phyloP scores from a whole-genome alignment of 1,140 invertebrate species.

The Arion vulgaris region DNA sequence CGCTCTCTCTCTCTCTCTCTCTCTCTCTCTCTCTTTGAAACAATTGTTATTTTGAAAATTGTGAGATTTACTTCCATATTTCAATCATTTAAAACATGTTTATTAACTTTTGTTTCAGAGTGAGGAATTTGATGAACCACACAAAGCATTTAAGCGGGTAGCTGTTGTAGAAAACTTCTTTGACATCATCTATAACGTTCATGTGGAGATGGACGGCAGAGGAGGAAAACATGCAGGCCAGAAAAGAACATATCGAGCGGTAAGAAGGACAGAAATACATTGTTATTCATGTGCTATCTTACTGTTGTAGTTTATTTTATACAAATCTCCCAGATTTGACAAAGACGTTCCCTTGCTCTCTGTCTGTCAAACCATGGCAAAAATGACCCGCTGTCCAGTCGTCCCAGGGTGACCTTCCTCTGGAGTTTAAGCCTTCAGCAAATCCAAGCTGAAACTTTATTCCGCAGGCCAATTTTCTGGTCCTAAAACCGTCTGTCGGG shows the following conservation, averaged over 20 bases:
- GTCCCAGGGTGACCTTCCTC: not conserved
- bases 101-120: conserved; percentile 46
- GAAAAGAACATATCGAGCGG: conserved; percentile 94
- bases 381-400: not conserved
- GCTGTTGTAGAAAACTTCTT: conserved; percentile 97
- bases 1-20: no score
- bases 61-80: no score
- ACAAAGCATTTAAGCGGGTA: conserved; percentile 85
- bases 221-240: conserved; percentile 93
- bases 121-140: conserved; percentile 52
- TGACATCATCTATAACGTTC: conserved; percentile 95
- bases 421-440: conserved; percentile 15
- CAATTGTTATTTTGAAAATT: no score
- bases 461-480: conserved; percentile 37
- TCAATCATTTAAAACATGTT: no score
- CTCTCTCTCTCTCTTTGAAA: no score
- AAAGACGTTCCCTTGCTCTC: not conserved
- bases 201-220: conserved; percentile 89
- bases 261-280: conserved; percentile 76
- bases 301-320: not conserved
- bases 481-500: conserved; percentile 24
- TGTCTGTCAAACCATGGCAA: not conserved
- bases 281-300: not conserved
- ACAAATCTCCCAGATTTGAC: no score
- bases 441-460: conserved; percentile 35